A percentile compares a stretch with the other conserved stretches of the same genome.
These are phyloP conservation scores for Digitonthophagus gazella DNA, from an alignment of 2,888 invertebrate species.

Conservation along the genomic window DNA sequence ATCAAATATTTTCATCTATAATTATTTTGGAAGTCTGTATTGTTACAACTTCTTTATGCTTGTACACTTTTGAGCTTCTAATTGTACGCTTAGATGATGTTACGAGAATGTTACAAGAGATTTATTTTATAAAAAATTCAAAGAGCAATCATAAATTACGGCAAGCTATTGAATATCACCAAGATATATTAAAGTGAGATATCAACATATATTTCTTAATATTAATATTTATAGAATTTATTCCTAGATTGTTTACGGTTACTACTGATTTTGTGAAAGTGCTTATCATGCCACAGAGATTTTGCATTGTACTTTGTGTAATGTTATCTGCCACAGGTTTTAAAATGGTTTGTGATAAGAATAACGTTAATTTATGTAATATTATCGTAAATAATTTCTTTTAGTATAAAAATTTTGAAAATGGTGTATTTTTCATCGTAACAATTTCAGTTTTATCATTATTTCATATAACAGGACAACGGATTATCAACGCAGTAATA, in stretches of 20 bases:
- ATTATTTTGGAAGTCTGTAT: too few species aligned
- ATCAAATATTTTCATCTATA: too few species aligned
- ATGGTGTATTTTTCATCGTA: too few species aligned
- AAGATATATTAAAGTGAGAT: neutral
- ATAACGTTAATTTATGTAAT: too few species aligned
- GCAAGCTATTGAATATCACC: neutral
- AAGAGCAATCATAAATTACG: neutral
- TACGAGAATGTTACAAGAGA: neutral
- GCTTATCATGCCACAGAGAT: neutral
- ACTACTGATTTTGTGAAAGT: neutral
- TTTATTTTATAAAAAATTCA: neutral
- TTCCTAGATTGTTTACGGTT: neutral
- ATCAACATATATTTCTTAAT: neutral
- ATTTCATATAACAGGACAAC: too few species aligned
- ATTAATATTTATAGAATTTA: neutral
- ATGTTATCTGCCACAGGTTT: neutral
- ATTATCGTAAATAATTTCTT: too few species aligned
- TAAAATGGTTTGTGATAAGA: too few species aligned
- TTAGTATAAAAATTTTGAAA: too few species aligned
- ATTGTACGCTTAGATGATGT: neutral
- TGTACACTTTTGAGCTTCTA: neutral
- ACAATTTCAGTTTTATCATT: too few species aligned
- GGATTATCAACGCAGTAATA: too few species aligned
- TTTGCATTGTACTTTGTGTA: neutral
- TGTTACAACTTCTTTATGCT: neutral